Conservation (phyloP, 2,113 vertebrate species). For the Paradoxurus hermaphroditus region DNA sequence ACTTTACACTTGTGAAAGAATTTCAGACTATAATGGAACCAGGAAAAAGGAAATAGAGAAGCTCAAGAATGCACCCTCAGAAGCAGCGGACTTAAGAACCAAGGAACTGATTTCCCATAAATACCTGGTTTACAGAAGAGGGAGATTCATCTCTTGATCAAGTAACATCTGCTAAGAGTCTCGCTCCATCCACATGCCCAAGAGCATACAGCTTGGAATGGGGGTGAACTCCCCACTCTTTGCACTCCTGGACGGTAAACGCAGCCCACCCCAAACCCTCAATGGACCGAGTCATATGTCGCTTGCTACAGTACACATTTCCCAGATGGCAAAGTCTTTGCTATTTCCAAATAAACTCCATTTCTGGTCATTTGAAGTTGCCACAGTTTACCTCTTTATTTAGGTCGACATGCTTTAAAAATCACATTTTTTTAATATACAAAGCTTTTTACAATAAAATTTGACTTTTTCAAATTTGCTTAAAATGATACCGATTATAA, state of each 20-base stretch:
- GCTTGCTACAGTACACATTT: neutral
- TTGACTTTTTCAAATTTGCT: neutral
- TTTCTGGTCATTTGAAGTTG: neutral
- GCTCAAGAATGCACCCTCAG: neutral
- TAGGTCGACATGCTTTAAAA: neutral
- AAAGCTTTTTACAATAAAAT: neutral
- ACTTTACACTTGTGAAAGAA: neutral
- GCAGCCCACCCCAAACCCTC: neutral
- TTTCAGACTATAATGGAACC: neutral
- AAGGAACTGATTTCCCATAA: neutral
- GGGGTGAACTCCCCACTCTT: neutral
- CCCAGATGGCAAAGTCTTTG: neutral
- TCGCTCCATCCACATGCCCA: neutral
- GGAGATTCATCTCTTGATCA: neutral
- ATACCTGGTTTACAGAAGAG: neutral
- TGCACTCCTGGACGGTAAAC: neutral
- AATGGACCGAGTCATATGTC: neutral
- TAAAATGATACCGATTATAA: neutral
- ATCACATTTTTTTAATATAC: neutral
- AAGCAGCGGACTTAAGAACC: neutral
- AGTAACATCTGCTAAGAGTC: neutral
- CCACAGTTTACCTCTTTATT: neutral
- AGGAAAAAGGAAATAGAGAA: neutral
- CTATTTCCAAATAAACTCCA: neutral
- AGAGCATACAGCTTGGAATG: neutral